Base-by-base conservation (phyloP, 2,113 vertebrate genomes). In the Mionectes macconnelli region DNA sequence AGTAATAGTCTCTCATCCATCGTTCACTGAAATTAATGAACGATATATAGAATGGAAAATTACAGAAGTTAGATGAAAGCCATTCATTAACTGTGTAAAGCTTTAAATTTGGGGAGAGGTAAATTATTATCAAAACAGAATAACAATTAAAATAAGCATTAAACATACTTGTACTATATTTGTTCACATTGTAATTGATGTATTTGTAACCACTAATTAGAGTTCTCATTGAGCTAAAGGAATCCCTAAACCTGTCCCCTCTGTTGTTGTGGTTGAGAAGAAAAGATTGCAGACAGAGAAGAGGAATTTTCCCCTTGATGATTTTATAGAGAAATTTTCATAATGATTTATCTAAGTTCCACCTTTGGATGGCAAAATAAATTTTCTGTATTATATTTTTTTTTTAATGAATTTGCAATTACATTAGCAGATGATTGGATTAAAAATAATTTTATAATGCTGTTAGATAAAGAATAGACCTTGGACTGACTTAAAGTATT, bases 11-110 rank as follows among this genome's bases (percentile, higher is more conserved):
- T 70, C 31, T 91, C 35, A 91, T 63, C 11, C 31, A 66, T 12
- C 30, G 14, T 56, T 83, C 9, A 3, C 37, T 91, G 88, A 91
- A 96, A 96, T 87, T 87, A 93, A 85, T 94, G 94, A 95, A 75
- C 78, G 73, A 83, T 25, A 66, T 45, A 85, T 21, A 62, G 72
- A 91, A 88, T 55, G 16, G 42, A 72, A 92, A 96, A 86, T 84
- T 93, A 84, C 56, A 89, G 59, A 96, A 92, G 67, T 81, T 88
- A 78, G 49, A 90, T 77, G 44, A 94, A 91, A 94, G 40, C 40
- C 53, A 74, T 80, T 90, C 64, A 96, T 93, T 94, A 94, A 76
- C 39, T 57, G 8, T 60, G 47, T 50, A 77, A 90, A 84, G 64
- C 73, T 91, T 84, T 80, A 94, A 89, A 94, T 95, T 60, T 90